Evolutionary conservation across 2,113 vertebrate species (phyloP).

Genomic region (Abramis brama): DNA sequence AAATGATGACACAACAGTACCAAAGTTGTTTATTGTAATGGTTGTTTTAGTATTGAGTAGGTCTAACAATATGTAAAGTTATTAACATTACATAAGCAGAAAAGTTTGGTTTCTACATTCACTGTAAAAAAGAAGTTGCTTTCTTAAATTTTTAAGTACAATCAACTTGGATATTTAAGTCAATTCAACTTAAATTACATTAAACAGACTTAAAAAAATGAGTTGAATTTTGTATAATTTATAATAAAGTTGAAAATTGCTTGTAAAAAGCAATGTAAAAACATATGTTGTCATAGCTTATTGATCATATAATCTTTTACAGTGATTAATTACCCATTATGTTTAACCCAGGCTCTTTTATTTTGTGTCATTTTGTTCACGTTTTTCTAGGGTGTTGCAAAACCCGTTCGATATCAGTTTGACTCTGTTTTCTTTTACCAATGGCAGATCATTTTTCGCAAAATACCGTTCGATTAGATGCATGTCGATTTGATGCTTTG

Average conservation of each 20-base stretch:
- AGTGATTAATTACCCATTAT: too few species aligned
- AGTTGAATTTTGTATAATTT: too few species aligned
- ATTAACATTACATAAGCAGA: neutral
- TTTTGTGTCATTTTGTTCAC: neutral
- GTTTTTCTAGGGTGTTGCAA: neutral
- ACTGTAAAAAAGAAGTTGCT: too few species aligned
- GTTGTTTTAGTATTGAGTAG: neutral
- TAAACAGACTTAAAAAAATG: too few species aligned
- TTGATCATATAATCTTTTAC: too few species aligned
- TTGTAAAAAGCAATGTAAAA: too few species aligned
- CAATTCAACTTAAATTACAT: too few species aligned
- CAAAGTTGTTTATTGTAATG: neutral
- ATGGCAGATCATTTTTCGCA: neutral
- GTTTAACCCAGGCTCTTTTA: neutral
- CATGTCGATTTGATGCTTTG: neutral
- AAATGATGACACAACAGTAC: neutral
- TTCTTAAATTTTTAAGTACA: too few species aligned
- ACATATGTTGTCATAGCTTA: too few species aligned
- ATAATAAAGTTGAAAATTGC: too few species aligned
- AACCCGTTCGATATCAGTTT: neutral
- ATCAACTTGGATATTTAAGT: too few species aligned
- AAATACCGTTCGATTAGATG: neutral
- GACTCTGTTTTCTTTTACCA: neutral
- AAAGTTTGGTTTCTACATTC: neutral
- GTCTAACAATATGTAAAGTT: neutral